These are phyloP conservation scores for Gryllus bimaculatus DNA, from an alignment of 1,140 invertebrate genomes.

Conservation along the genomic window DNA sequence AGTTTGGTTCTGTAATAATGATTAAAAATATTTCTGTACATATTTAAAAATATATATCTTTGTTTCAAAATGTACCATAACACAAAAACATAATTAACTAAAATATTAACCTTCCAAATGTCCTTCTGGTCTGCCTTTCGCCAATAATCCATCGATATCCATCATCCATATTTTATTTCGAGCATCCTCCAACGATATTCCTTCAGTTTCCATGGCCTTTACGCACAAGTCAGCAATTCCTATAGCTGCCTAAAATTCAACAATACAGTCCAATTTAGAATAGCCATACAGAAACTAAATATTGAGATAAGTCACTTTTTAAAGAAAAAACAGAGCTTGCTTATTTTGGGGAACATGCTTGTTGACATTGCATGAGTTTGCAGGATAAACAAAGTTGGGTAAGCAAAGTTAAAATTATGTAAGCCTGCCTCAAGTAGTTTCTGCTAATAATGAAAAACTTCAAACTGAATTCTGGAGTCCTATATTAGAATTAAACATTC, in stretches of 20 bases:
- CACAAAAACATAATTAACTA: neutral
- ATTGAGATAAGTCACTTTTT: too few relatives aligned
- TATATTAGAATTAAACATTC: slow-evolving; percentile 8
- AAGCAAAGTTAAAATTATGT: neutral
- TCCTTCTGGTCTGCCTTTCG: slow-evolving; percentile 62
- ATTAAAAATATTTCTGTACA: neutral
- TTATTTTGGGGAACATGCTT: too few relatives aligned
- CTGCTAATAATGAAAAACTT: too few relatives aligned
- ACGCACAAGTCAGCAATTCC: slow-evolving; percentile 81
- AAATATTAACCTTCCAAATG: slow-evolving; percentile 16
- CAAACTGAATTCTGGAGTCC: too few relatives aligned
- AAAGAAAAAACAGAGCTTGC: too few relatives aligned
- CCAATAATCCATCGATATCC: slow-evolving; percentile 65
- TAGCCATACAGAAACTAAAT: neutral
- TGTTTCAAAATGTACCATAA: neutral
- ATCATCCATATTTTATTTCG: slow-evolving; percentile 59
- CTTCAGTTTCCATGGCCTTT: slow-evolving; percentile 79
- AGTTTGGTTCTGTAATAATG: neutral
- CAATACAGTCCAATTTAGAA: neutral
- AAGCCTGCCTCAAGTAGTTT: too few relatives aligned
- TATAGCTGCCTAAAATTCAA: slow-evolving; percentile 52
- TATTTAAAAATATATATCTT: neutral
- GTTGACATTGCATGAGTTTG: too few relatives aligned
- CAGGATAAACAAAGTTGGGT: too few relatives aligned
- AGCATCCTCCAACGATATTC: slow-evolving; percentile 60